Base-by-base conservation (phyloP, 2,888 invertebrate genomes). In the Coenonympha glycerion region DNA sequence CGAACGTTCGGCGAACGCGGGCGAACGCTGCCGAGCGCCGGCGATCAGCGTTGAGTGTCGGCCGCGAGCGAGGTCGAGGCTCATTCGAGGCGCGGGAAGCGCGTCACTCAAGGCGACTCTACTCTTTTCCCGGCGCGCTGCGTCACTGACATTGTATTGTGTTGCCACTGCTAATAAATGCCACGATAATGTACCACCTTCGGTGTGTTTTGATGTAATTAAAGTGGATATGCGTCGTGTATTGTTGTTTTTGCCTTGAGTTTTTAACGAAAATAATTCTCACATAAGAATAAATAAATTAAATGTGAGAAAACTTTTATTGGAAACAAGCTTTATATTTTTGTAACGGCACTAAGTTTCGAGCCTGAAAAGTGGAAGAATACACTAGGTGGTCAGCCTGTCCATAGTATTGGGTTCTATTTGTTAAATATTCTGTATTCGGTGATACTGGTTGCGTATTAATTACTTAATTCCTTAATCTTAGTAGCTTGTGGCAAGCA, bases 81-180 rank as follows among this genome's bases (percentile, higher is more conserved):
- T n/a, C n/a, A n/a, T n/a, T n/a, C n/a, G n/a, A n/a, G n/a, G 67
- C 75, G 73, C 76, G 81, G 84, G 82, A 81, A 83, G 72, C 79
- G 69, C 79, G 82, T 80, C 80, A 80, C 63, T 60, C 83, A 83
- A 86, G 85, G 86, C 76, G 72, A 81, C 65, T 79, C 75, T 77
- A 64, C 65, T 79, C 75, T 78, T 82, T 84, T 82, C 81, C 83
- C 82, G 83, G 80, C 79, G 71, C 67, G 66, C 73, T 58, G 51
- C 79, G 79, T 77, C 76, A 79, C 61, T 67, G 67, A 67, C 71
- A 71, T 73, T 74, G 73, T 73, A 74, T 76, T 76, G 74, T 75
- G 68, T 69, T 69, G 69, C 63, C 66, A 68, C 57, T 68, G 68
- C 55, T 62, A 63, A 63, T 61, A 62, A 58, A 60, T 44, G 51